Evolutionary conservation across 2,797 vertebrate species (phyloP).

Genomic region (Jordanella pulchra): DNA sequence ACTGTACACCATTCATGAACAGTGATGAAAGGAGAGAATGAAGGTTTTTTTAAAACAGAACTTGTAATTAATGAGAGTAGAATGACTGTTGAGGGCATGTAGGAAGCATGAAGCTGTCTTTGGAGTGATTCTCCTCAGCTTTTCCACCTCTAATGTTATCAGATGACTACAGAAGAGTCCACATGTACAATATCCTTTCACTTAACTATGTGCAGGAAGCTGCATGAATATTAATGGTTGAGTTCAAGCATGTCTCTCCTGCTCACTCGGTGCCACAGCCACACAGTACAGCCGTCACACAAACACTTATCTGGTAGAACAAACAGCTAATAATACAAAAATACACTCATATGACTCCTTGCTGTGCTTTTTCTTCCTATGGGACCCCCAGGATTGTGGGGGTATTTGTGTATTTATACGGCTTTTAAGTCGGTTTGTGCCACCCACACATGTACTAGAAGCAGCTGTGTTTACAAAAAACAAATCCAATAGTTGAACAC

Average conservation of each 20-base stretch:
- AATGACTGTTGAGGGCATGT: conserved; percentile 10
- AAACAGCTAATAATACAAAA: conserved; percentile 47
- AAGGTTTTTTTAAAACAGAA: conserved; percentile 33
- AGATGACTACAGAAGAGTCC: conserved; percentile 39
- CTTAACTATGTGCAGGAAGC: conserved; percentile 54
- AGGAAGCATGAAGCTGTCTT: conserved; percentile 5
- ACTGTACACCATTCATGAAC: conserved; percentile 22
- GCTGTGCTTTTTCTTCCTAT: conserved; percentile 17
- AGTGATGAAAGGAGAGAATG: conserved; percentile 33
- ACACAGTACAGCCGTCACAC: conserved; percentile 44
- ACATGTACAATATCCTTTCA: conserved; percentile 24
- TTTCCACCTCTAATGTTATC: conserved; percentile 34
- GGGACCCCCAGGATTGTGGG: conserved; percentile 26
- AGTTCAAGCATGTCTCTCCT: conserved; percentile 65
- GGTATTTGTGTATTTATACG: conserved; percentile 26
- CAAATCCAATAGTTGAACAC: conserved; percentile 57
- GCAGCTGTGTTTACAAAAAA: conserved; percentile 69
- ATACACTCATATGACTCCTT: conserved; percentile 22
- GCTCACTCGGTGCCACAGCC: conserved; percentile 46
- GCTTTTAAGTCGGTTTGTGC: conserved; percentile 57
- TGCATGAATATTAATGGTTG: conserved; percentile 57
- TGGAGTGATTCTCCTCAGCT: conserved; percentile 19
- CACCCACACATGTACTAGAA: conserved; percentile 50
- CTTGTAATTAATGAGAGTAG: too few relatives aligned
- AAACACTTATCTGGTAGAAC: conserved; percentile 62